phyloP scores from a whole-genome alignment of 2,113 vertebrate genomes.

The Amazona vittata region DNA sequence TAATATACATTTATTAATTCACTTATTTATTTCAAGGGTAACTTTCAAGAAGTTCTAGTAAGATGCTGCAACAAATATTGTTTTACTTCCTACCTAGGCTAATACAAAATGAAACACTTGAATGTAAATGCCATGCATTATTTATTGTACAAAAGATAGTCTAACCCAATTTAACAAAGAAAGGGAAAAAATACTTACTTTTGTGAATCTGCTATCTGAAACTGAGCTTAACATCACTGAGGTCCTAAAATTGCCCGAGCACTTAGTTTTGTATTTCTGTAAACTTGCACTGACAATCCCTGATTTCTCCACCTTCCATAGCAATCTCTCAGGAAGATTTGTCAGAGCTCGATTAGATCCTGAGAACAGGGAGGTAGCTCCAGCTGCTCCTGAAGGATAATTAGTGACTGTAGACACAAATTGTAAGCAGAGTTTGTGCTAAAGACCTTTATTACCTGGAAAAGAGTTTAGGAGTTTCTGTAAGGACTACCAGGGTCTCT shows the following conservation, averaged over 20 bases:
- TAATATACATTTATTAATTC: not conserved
- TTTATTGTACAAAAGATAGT: not conserved
- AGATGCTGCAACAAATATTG: not conserved
- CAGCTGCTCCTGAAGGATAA: not conserved
- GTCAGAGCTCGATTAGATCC: not conserved
- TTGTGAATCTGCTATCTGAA: not conserved
- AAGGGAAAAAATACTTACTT: not conserved
- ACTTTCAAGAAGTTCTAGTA: not conserved
- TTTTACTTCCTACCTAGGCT: not conserved
- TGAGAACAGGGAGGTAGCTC: not conserved
- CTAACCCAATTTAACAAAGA: not conserved
- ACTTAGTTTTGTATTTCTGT: not conserved
- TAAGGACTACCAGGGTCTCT: not conserved
- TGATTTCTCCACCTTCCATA: not conserved
- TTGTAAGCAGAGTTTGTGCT: not conserved
- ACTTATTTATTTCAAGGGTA: constrained; percentile 7
- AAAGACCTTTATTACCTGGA: not conserved
- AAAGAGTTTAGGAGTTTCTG: not conserved
- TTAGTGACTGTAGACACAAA: not conserved
- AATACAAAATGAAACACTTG: not conserved
- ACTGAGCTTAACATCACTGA: not conserved
- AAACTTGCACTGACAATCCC: not conserved
- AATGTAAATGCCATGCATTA: not conserved
- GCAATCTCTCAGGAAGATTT: not conserved
- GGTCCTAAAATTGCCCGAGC: not conserved